Base-by-base conservation (phyloP, 2,113 vertebrate species). In the Ptilonorhynchus violaceus region DNA sequence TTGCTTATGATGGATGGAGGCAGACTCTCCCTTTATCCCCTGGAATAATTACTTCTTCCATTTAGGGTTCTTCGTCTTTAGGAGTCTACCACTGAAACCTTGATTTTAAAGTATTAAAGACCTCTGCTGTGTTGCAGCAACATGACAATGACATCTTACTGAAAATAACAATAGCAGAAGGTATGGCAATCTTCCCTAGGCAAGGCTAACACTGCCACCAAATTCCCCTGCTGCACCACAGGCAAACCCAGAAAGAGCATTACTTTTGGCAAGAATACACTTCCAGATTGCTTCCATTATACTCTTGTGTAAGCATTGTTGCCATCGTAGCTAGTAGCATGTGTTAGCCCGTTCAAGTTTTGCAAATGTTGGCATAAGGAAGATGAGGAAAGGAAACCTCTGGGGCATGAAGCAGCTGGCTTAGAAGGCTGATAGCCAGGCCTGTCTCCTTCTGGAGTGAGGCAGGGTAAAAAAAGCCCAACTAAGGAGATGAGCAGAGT, bases 231-330 rank as follows among this genome's bases (percentile, higher is more conserved):
- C 58, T 18, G 7, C n/a, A 64, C 63, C 72, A 27, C 59, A 67
- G 50, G 60, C 89, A 90, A 66, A 69, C 55, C 37, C 1, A 0
- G 56, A 72, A 93, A 90, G 30, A 76, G 33, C 44, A 27, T 63
- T 81, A 28, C 35, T 95, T 92, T 85, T 95, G 89, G 89, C 94
- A 94, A 1, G 3, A 52, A 66, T 39, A 58, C 15, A 3, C 31
- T 80, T 92, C 75, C 95, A 97, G 94, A 92, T 79, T 96, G 95
- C 60, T 55, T 95, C 75, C 74, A 75, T 89, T 79, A 76, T 59
- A 66, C 42, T 86, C 88, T 90, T 88, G 68, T 7, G 2, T 83
- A 89, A 95, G 76, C 42, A 69, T n/a, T 53, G 79, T 46, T 95
- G 85, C 89, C 75, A 76, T 55, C 1, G 0, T 77, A 95, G 79